Conservation (phyloP, 2,888 invertebrate species). For the Petrolisthes cinctipes region DNA sequence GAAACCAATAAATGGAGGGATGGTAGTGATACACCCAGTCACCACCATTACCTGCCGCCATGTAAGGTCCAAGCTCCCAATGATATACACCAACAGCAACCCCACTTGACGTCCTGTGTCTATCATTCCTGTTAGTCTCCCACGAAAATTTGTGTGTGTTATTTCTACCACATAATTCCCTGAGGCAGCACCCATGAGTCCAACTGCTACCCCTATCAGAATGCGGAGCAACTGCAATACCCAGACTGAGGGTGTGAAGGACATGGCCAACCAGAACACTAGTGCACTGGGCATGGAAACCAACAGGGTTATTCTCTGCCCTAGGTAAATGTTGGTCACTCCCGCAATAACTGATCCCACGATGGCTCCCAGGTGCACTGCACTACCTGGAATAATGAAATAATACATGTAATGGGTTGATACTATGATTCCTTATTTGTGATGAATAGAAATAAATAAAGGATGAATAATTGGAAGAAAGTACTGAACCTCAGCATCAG, state of each 20-base stretch:
- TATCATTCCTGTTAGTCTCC: conserved; percentile 39
- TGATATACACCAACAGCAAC: conserved; percentile 52
- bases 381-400: conserved; percentile 46
- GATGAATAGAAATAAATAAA: not conserved
- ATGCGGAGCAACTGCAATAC: conserved; percentile 37
- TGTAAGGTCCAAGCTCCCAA: conserved; percentile 56
- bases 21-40: conserved; percentile 49
- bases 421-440: not conserved
- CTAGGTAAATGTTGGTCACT: conserved; percentile 45
- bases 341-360: conserved; percentile 55
- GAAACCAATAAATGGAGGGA: conserved; percentile 52
- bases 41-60: conserved; percentile 60
- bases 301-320: conserved; percentile 53
- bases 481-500: no score
- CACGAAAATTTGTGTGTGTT: conserved; percentile 38
- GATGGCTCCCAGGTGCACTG: conserved; percentile 60
- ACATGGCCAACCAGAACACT: conserved; percentile 54
- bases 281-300: conserved; percentile 40
- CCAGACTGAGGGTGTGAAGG: conserved; percentile 57
- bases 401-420: not conserved
- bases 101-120: conserved; percentile 48
- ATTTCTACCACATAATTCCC: conserved; percentile 55
- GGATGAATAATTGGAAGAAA: not conserved
- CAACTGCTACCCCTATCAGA: conserved; percentile 31
- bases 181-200: conserved; percentile 43